phyloP scores from a whole-genome alignment of 2,797 vertebrate genomes.

The Cheirogaleus major region DNA sequence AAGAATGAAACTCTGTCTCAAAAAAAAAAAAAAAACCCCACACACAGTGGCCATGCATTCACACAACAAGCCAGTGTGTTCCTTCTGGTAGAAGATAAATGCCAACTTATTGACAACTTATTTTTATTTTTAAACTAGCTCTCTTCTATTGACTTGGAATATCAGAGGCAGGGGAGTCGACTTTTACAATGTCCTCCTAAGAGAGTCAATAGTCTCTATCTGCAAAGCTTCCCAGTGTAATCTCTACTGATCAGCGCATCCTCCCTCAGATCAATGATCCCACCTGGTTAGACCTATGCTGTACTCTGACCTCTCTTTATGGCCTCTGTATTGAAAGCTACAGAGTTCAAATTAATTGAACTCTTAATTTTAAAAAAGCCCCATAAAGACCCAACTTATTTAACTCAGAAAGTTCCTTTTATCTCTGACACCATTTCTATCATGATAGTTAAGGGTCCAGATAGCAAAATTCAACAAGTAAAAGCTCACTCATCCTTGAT shows the following conservation, averaged over 20 bases:
- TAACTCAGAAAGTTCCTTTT: slow-evolving; percentile 12
- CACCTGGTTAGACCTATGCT: neutral
- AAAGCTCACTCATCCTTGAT: slow-evolving; percentile 24
- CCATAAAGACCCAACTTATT: neutral
- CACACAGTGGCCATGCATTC: neutral
- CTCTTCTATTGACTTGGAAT: neutral
- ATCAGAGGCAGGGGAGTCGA: neutral
- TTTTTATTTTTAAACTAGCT: neutral
- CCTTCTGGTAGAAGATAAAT: neutral
- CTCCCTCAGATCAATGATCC: neutral
- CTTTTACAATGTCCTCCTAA: neutral
- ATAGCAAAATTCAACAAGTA: slow-evolving; percentile 42
- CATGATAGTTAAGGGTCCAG: neutral
- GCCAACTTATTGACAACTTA: neutral
- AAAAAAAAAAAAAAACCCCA: too few relatives aligned
- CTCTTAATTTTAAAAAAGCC: neutral
- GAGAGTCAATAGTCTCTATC: neutral
- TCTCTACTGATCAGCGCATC: neutral
- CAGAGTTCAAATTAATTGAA: neutral
- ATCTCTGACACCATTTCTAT: neutral
- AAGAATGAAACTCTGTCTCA: too few relatives aligned
- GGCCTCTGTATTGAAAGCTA: neutral
- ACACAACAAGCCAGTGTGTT: neutral
- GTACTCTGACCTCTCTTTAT: neutral
- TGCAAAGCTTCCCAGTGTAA: neutral